Base-by-base conservation (phyloP, 1,140 invertebrate genomes). In the Trichonephila clavata region DNA sequence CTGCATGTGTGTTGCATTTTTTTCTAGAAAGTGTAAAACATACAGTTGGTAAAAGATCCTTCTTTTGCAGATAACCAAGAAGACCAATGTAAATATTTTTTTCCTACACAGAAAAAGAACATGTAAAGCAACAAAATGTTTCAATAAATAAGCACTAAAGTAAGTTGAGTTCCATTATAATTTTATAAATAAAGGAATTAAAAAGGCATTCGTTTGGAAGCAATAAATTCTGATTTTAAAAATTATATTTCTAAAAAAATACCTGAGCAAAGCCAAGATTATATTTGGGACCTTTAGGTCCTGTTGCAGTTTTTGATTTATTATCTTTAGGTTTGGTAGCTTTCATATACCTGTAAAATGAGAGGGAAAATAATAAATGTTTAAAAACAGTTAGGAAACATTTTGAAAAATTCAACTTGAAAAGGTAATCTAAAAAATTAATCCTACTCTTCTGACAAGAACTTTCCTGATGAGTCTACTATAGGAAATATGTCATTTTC, bases 21-120 rank as follows among this genome's bases (percentile, higher is more conserved):
- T 98, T 98, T 93, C 99, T 96, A 0, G 99, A 99, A 93, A 99
- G 97, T 14, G 98, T 98, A 95, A 99, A 99, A 2, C 98, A 97
- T 2, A 99, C 98, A 0, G 98, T 98, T 0, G 99, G 99, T 81
- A 99, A 96, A 95, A 98, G 97, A 94, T 99, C 98, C 97, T 95
- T 98, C 95, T 98, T 97, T 90, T 97, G 86, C 0, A 94, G 94
- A 57, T 93, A 86, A 68, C 86, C 83, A 24, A 94, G 65, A 21
- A 91, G 94, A 93, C 80, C 94, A 83, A 94, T 94, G 27, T 94
- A 94, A n/a, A 93, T 50, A 50, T 93, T 93, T n/a, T 93, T 93
- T 57, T 93, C 92, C 92, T 93, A 63, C 14, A 77, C 2, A 27
- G 8, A 50, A 60, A 10, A 77, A 32, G 10, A 68, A 68, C 8